Evolutionary conservation across 1,140 invertebrate genomes (phyloP), one percentile per base, ranked within the genome.

Genomic region (Mycetomoellerius zeteki): DNA sequence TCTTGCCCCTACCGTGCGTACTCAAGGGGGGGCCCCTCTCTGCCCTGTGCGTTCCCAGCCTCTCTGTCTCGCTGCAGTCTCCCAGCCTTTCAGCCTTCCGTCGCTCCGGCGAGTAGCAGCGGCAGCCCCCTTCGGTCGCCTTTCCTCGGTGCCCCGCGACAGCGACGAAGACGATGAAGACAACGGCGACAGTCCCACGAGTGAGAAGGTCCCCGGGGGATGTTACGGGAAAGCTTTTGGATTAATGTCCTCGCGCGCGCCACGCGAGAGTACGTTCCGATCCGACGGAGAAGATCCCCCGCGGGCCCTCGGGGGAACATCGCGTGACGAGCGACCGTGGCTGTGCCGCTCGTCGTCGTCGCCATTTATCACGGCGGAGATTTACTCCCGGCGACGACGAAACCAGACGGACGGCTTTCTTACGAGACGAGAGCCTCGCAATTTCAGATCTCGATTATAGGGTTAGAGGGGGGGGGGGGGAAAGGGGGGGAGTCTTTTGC

Each of bases 1-100:
- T 91, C 72, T 60, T 88, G 81, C 90, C 89, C 86, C 90, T 91
- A 82, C 87, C 90, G 77, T 81, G 85, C 90, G 76, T 77, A 80
- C 87, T 77, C 86, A 37, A 65, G 27, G 33, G 30, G 65, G 60
- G 37, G 19, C 73, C 80, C 82, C 85, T 75, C 75, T 64, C 78
- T 85, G 54, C 75, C 71, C 62, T 76, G 52, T 47, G 47, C 4
- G 14, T 67, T 37, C 67, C 8, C 58, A 73, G 86, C 60, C 62
- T 86, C 67, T 58, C 56, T n/a, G 43, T 84, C 67, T 71, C 65
- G 12, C 71, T 37, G 33, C 33, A 50, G 27, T 77, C 50, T 84
- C 50, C 52, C 80, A 60, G 56, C 10, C 24, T 64, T 64, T 58
- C 72, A 24, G 33, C 81, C 76, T 67, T 77, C 37, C 54, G 64